Evolutionary conservation across 2,888 invertebrate species (phyloP).

Genomic region (Glyphotaelius pellucidus): DNA sequence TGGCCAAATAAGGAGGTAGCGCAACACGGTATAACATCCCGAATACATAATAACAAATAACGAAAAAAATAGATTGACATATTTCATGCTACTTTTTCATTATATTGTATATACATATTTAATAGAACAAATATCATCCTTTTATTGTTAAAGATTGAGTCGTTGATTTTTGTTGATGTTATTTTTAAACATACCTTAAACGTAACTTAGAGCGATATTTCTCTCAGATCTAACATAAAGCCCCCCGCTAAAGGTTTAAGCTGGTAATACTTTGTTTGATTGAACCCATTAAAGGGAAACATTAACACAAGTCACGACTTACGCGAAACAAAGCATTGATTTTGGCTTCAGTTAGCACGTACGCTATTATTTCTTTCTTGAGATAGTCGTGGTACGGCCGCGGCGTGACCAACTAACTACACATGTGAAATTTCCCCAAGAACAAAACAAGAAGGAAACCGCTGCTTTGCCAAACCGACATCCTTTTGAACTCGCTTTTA

Average conservation of each 20-base stretch:
- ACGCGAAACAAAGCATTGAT: conserved; percentile 51
- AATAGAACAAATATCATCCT: no score
- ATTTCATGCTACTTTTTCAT: no score
- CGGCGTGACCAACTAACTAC: conserved; percentile 28
- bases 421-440: conserved; percentile 19
- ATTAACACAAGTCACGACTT: conserved; percentile 48
- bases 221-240: background rate
- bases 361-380: conserved; percentile 23
- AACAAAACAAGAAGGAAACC: conserved; percentile 22
- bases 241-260: background rate
- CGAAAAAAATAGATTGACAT: no score
- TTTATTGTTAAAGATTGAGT: no score
- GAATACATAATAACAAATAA: no score
- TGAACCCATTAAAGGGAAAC: conserved; percentile 36
- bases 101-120: no score
- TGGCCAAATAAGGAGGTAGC: no score
- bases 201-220: background rate
- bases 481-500: background rate
- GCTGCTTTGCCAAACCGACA: conserved; percentile 15
- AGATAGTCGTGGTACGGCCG: background rate
- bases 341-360: conserved; percentile 12
- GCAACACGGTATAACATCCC: no score
- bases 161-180: background rate
- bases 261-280: conserved; percentile 44
- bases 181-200: background rate